These are phyloP conservation scores for Cardiocondyla obscurior DNA, from an alignment of 1,140 invertebrate genomes.

Conservation along the genomic window DNA sequence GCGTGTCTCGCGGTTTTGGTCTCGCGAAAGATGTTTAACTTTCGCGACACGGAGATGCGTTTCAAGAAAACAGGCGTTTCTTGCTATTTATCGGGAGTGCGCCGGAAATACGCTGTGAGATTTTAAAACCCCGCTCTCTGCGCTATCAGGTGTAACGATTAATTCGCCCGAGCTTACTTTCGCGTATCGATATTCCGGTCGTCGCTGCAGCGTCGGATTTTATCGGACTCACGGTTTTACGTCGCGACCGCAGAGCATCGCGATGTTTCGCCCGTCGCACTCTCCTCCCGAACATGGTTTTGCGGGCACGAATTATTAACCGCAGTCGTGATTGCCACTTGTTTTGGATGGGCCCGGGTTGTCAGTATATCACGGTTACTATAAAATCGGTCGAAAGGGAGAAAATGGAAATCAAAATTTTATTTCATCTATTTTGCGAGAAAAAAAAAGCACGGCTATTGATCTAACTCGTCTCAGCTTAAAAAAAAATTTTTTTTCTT, in stretches of 20 bases:
- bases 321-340: constrained; percentile 76
- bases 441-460: not conserved
- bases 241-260: constrained; percentile 71
- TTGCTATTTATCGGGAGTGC: not conserved
- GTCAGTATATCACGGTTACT: constrained; percentile 51
- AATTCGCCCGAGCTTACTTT: constrained; percentile 77
- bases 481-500: not conserved
- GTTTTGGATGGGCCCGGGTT: constrained; percentile 73
- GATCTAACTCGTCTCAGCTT: not conserved
- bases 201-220: constrained; percentile 70
- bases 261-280: constrained; percentile 70
- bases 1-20: not conserved
- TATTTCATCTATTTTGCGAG: not conserved
- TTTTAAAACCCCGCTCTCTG: too few species aligned
- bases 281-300: constrained; percentile 50
- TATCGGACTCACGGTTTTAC: constrained; percentile 75
- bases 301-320: constrained; percentile 77
- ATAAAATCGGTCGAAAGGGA: constrained; percentile 40
- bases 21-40: not conserved
- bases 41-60: not conserved
- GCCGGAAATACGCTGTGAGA: too few species aligned
- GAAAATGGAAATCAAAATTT: not conserved
- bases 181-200: constrained; percentile 75
- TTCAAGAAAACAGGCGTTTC: not conserved
- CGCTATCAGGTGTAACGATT: constrained; percentile 39